Conservation (phyloP, 1,140 invertebrate genomes). For the Orchestia grillus region DNA sequence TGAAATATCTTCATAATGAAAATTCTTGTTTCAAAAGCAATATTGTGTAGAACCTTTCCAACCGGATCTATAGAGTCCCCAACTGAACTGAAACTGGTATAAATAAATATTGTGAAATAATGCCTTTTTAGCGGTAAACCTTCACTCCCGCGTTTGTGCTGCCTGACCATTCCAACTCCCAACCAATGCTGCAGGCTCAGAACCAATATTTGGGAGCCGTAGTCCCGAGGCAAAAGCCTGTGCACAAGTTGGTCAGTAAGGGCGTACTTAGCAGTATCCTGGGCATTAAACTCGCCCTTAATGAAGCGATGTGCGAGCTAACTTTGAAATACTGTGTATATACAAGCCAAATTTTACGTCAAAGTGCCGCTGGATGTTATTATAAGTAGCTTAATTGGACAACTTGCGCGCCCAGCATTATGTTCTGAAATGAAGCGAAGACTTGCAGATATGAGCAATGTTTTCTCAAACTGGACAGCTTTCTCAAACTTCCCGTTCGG, state of each 20-base stretch:
- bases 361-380: not conserved
- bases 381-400: not conserved
- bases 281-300: not conserved
- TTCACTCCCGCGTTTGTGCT: too few species aligned
- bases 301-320: not conserved
- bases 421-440: not conserved
- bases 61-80: too few species aligned
- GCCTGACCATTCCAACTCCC: too few species aligned
- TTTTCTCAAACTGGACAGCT: not conserved
- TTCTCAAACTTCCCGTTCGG: not conserved
- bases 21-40: too few species aligned
- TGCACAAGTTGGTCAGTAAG: not conserved
- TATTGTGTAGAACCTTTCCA: too few species aligned
- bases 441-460: not conserved
- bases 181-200: too few species aligned
- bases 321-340: not conserved
- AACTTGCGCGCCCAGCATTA: not conserved
- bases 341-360: not conserved
- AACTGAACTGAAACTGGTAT: too few species aligned
- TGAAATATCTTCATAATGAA: too few species aligned
- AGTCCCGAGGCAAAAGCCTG: too few species aligned
- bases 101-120: too few species aligned
- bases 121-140: too few species aligned
- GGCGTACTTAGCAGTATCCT: not conserved
- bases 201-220: too few species aligned